Conservation (phyloP, 2,113 vertebrate genomes). For the Onychostruthus taczanowskii region DNA sequence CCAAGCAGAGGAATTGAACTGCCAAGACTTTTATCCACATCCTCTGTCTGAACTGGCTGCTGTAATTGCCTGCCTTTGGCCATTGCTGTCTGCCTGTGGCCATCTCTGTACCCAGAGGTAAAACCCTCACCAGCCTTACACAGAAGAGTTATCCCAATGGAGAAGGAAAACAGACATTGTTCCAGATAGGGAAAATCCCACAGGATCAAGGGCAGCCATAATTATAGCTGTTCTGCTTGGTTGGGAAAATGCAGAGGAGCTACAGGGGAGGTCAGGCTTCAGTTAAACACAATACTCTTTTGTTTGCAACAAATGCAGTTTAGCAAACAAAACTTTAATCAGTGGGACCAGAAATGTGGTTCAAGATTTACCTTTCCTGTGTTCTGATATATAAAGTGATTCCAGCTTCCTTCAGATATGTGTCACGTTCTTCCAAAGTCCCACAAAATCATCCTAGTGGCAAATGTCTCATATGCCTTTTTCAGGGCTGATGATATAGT, state of each 20-base stretch:
- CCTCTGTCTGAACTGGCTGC: not conserved
- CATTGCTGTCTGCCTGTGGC: not conserved
- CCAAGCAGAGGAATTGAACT: not conserved
- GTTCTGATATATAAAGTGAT: not conserved
- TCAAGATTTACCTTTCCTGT: not conserved
- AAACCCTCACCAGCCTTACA: not conserved
- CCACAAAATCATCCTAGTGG: not conserved
- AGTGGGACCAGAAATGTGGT: not conserved
- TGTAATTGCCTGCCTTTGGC: not conserved
- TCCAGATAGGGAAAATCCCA: not conserved
- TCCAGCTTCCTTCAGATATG: not conserved
- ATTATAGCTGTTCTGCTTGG: not conserved
- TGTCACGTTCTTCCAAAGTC: not conserved
- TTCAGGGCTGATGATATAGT: not conserved
- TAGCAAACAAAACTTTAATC: not conserved
- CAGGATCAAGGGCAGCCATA: not conserved
- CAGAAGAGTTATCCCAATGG: not conserved
- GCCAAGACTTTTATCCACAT: not conserved
- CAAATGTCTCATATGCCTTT: not conserved
- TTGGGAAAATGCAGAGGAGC: not conserved
- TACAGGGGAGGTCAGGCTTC: not conserved
- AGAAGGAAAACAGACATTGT: not conserved
- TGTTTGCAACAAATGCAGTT: not conserved
- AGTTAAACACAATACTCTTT: not conserved
- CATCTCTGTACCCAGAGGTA: not conserved